phyloP scores from a whole-genome alignment of 2,113 vertebrate genomes.

The Pyrgilauda ruficollis region DNA sequence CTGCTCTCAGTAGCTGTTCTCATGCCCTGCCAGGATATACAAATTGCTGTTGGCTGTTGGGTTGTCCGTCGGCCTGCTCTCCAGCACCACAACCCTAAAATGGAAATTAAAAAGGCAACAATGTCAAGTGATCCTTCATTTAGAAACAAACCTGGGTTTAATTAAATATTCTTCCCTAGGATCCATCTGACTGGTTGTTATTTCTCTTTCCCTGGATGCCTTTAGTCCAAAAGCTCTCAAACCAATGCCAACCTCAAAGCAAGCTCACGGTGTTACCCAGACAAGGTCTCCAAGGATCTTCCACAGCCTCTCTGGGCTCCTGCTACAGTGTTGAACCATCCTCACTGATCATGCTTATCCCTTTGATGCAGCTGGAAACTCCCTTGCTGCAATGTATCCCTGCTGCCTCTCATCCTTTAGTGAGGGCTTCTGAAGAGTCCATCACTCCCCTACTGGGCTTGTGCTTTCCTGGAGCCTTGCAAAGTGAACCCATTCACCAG shows the following conservation, averaged over 20 bases:
- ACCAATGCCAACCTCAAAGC: background rate
- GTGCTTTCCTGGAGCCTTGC: background rate
- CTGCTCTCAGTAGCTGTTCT: slow-evolving; percentile 95
- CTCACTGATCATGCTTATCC: background rate
- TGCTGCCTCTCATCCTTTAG: background rate
- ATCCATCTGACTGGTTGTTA: background rate
- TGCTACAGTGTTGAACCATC: background rate
- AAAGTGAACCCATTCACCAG: background rate
- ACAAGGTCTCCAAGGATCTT: background rate
- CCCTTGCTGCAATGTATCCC: background rate
- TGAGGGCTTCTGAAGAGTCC: background rate
- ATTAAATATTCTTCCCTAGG: background rate
- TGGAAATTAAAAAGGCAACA: background rate
- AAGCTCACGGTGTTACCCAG: background rate
- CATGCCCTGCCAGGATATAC: slow-evolving; percentile 97
- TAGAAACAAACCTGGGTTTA: background rate
- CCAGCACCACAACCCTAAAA: slow-evolving; percentile 93
- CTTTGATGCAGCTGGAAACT: background rate
- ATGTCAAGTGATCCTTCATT: background rate
- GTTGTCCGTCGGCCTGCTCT: slow-evolving; percentile 96
- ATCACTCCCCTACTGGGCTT: background rate
- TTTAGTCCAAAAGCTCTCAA: background rate
- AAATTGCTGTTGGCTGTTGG: slow-evolving; percentile 97
- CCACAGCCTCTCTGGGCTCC: background rate
- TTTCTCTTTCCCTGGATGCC: background rate